These are phyloP conservation scores for Nanorana parkeri DNA, from an alignment of 2,113 vertebrate species.

Conservation along the genomic window DNA sequence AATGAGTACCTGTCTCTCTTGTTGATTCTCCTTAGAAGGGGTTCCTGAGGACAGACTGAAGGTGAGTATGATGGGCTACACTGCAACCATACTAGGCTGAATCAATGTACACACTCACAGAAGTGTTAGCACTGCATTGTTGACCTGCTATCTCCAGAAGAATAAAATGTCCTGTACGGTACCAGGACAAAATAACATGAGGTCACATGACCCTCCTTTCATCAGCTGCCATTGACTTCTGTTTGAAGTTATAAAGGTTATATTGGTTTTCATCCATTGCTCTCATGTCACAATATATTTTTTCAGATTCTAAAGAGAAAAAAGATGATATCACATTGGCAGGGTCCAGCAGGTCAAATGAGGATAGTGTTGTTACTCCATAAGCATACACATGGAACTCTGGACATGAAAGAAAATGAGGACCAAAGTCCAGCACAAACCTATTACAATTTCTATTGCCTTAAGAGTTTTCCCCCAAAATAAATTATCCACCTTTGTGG, in stretches of 20 bases:
- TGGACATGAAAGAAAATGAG: too few relatives aligned
- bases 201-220: conserved; percentile 17
- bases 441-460: too few relatives aligned
- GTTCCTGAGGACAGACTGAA: too few relatives aligned
- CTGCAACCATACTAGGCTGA: background rate
- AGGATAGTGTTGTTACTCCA: background rate
- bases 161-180: conserved; percentile 30
- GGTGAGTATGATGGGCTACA: background rate
- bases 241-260: conserved; percentile 45
- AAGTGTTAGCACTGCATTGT: background rate
- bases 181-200: background rate
- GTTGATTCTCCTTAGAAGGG: too few relatives aligned
- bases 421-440: too few relatives aligned
- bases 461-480: too few relatives aligned
- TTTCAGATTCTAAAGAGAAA: background rate
- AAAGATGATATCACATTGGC: background rate
- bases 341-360: conserved; percentile 1
- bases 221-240: conserved; percentile 12
- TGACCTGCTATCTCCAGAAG: background rate
- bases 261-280: conserved; percentile 2
- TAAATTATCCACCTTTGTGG: too few relatives aligned
- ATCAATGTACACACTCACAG: background rate
- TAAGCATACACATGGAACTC: background rate
- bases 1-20: too few relatives aligned
- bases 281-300: conserved; percentile 1